Percentiles rank a stretch among this genome's conserved stretches.
Evolutionary conservation across 1,140 invertebrate genomes (phyloP).

Genomic region (Heliconius melpomene): DNA sequence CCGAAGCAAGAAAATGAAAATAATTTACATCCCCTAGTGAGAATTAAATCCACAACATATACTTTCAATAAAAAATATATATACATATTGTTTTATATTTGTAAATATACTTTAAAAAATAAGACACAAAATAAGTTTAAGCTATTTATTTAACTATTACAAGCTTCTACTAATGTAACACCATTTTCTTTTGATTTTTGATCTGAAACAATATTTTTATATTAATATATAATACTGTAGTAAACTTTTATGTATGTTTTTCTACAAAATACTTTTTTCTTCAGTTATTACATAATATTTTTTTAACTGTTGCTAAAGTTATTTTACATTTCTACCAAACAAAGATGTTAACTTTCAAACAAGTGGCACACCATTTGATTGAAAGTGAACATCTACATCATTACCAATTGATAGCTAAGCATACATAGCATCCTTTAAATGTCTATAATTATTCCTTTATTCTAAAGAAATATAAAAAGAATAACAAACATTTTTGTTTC

Average conservation of each 20-base stretch:
- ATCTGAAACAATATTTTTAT: background rate
- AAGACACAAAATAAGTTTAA: background rate
- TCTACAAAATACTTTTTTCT: background rate
- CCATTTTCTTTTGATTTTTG: background rate
- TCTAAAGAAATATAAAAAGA: background rate
- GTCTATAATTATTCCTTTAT: no score
- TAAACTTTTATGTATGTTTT: background rate
- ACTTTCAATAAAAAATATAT: no score
- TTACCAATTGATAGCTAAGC: no score
- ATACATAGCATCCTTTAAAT: no score
- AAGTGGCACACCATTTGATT: no score
- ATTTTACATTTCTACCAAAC: no score
- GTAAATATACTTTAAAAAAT: background rate
- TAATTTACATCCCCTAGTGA: no score
- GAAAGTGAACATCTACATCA: no score
- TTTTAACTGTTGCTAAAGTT: no score
- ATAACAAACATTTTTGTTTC: background rate
- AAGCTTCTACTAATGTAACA: background rate
- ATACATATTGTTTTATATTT: background rate
- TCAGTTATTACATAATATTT: background rate
- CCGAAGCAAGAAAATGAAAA: no score
- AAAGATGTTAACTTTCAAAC: no score
- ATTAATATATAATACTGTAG: background rate
- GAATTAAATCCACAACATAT: no score
- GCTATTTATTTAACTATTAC: constrained; percentile 7